phyloP scores from a whole-genome alignment of 2,888 invertebrate species.

The Lordiphosa fenestrarum region DNA sequence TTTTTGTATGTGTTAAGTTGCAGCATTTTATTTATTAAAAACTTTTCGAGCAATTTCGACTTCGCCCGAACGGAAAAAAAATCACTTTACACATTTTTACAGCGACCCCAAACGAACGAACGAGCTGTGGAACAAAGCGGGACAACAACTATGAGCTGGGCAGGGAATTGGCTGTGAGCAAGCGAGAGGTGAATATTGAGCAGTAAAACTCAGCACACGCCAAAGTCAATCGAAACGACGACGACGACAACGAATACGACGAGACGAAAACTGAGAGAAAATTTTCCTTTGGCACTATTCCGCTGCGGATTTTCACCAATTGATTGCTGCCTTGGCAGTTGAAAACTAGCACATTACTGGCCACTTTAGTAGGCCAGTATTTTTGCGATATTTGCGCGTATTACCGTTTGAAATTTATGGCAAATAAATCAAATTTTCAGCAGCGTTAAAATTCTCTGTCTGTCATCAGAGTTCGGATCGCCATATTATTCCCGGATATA shows the following conservation, averaged over 20 bases:
- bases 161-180: slow-evolving; percentile 21
- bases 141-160: slow-evolving; percentile 38
- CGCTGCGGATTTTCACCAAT: slow-evolving; percentile 42
- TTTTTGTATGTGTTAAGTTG: slow-evolving; percentile 35
- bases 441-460: slow-evolving; percentile 68
- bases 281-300: slow-evolving; percentile 57
- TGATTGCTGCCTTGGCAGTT: slow-evolving; percentile 9
- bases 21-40: slow-evolving; percentile 55
- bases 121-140: slow-evolving; percentile 49
- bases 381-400: slow-evolving; percentile 54
- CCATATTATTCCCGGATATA: slow-evolving; percentile 68
- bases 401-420: slow-evolving; percentile 70
- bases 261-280: slow-evolving; percentile 69
- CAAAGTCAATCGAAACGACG: slow-evolving; percentile 52
- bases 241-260: slow-evolving; percentile 52
- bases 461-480: slow-evolving; percentile 69
- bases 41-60: slow-evolving; percentile 71
- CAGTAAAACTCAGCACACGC: slow-evolving; percentile 35
- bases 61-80: slow-evolving; percentile 72
- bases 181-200: slow-evolving; percentile 41
- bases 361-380: slow-evolving; percentile 34
- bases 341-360: slow-evolving; percentile 44
- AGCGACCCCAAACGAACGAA: slow-evolving; percentile 55
- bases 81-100: slow-evolving; percentile 71
- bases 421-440: slow-evolving; percentile 69